Evolutionary conservation across 2,797 vertebrate species (phyloP).

Genomic region (Calcarius lapponicus): DNA sequence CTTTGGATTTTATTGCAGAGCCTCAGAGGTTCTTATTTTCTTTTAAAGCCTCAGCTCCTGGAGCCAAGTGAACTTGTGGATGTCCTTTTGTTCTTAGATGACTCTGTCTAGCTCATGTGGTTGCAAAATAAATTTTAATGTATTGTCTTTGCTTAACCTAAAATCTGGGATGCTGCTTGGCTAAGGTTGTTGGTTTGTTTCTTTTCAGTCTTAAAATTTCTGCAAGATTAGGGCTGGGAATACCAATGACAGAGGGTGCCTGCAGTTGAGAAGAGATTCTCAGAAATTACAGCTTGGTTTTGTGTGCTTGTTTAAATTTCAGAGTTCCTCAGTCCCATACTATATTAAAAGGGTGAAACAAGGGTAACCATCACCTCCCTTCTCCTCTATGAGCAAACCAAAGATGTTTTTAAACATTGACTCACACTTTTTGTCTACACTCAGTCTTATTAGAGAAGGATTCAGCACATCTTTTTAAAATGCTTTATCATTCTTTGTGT

Average conservation of each 20-base stretch:
- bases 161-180: not conserved
- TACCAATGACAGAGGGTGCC: not conserved
- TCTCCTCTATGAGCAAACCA: not conserved
- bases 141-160: not conserved
- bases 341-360: not conserved
- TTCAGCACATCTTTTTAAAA: not conserved
- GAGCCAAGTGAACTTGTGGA: not conserved
- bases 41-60: not conserved
- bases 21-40: not conserved
- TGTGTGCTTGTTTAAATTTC: not conserved
- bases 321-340: not conserved
- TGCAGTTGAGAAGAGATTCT: not conserved
- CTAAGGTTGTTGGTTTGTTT: not conserved
- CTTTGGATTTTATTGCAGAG: constrained; percentile 5
- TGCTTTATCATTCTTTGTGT: not conserved
- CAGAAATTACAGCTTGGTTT: not conserved
- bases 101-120: not conserved
- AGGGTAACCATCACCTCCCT: not conserved
- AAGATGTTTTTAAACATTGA: not conserved
- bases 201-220: not conserved
- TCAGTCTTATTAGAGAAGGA: not conserved
- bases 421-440: not conserved
- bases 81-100: not conserved
- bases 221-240: not conserved
- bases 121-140: constrained; percentile 19